Evolutionary conservation across 2,888 invertebrate species (phyloP).

Genomic region (Augochlorella aurata): DNA sequence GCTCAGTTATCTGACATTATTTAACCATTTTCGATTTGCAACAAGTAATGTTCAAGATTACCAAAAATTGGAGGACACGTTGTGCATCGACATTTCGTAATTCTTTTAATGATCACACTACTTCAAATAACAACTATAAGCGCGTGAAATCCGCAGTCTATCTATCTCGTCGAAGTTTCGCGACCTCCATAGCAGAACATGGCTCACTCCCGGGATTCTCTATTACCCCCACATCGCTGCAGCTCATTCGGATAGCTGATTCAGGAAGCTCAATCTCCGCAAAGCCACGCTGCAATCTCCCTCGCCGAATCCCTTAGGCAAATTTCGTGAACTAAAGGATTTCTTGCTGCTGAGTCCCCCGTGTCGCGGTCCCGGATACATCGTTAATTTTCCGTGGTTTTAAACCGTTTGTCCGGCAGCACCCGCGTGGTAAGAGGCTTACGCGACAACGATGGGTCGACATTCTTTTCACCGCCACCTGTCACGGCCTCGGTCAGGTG

Average conservation of each 20-base stretch:
- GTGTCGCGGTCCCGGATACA: neutral
- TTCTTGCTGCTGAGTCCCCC: neutral
- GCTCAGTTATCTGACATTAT: too few relatives aligned
- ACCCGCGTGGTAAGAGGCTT: constrained; percentile 52
- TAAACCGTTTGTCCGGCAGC: constrained; percentile 27
- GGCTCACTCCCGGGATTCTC: neutral
- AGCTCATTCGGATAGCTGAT: neutral
- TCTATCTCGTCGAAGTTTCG: too few relatives aligned
- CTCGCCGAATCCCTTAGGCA: neutral
- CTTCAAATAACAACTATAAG: too few relatives aligned
- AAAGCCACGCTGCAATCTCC: neutral
- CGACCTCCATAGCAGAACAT: neutral
- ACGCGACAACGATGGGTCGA: constrained; percentile 52
- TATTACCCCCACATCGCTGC: neutral
- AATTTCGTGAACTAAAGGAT: neutral
- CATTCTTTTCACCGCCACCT: constrained; percentile 54
- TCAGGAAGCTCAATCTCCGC: neutral
- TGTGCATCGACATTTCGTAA: too few relatives aligned
- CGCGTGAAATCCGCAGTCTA: too few relatives aligned
- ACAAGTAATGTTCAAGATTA: too few relatives aligned
- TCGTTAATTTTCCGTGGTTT: constrained; percentile 44
- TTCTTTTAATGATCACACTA: too few relatives aligned
- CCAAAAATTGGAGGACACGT: too few relatives aligned
- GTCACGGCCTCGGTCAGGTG: constrained; percentile 55
- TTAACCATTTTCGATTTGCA: too few relatives aligned